These are phyloP conservation scores for Diachasma alloeum DNA, from an alignment of 1,140 invertebrate species.

Conservation along the genomic window DNA sequence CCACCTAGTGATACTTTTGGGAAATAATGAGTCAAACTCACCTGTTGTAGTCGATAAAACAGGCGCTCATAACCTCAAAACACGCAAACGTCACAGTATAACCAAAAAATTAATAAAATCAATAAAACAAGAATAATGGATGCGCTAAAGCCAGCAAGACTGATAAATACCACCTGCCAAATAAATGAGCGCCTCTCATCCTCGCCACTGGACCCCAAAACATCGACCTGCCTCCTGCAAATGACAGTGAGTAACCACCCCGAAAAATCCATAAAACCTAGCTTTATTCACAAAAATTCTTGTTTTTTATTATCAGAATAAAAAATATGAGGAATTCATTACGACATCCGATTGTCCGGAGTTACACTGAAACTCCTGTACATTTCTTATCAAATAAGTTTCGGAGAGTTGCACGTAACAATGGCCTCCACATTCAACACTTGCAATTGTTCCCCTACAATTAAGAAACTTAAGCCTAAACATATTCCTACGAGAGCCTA, in stretches of 20 bases:
- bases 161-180: conserved; percentile 26
- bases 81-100: neutral
- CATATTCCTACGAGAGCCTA: neutral
- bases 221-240: conserved; percentile 27
- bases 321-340: neutral
- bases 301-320: neutral
- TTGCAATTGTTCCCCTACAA: neutral
- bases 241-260: conserved; percentile 29
- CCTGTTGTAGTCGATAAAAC: neutral
- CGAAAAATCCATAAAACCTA: neutral
- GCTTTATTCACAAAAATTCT: neutral
- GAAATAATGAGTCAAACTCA: no score
- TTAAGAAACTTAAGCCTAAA: neutral
- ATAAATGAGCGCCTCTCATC: conserved; percentile 32
- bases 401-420: neutral
- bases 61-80: neutral
- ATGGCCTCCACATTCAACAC: neutral
- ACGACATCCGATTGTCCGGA: neutral
- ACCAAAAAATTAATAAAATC: neutral
- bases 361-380: neutral
- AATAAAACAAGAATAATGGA: conserved; percentile 12
- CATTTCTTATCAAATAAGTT: neutral
- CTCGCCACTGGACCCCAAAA: conserved; percentile 15
- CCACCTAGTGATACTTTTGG: no score
- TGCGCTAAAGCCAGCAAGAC: conserved; percentile 24